phyloP scores from a whole-genome alignment of 1,140 invertebrate genomes.

The Drosophila pruinosa region DNA sequence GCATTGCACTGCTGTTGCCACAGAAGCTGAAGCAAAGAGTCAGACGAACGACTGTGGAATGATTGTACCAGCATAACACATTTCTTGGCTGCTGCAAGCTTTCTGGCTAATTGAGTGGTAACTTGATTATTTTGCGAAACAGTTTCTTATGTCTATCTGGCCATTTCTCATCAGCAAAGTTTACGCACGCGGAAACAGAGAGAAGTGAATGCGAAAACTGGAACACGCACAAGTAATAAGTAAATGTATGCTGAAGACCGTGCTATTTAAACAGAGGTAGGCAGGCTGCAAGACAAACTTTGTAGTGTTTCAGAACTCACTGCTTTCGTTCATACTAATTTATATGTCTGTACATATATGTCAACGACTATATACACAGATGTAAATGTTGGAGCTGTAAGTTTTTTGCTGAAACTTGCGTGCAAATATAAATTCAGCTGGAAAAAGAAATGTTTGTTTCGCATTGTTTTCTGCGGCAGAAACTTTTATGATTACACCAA shows the following conservation, averaged over 20 bases:
- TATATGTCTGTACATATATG: background rate
- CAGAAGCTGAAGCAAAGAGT: background rate
- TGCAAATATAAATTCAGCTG: background rate
- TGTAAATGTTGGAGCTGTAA: no score
- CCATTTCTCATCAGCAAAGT: background rate
- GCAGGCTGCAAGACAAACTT: slow-evolving; percentile 2
- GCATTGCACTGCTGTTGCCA: slow-evolving; percentile 9
- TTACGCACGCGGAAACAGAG: background rate
- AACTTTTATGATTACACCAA: slow-evolving; percentile 65
- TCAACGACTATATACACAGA: no score
- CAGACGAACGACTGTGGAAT: background rate
- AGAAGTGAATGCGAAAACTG: background rate
- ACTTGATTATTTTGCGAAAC: background rate
- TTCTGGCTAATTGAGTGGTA: slow-evolving; percentile 2
- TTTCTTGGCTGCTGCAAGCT: background rate
- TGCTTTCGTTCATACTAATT: background rate
- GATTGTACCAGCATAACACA: slow-evolving; percentile 7
- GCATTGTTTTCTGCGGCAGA: slow-evolving; percentile 16
- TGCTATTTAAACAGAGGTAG: background rate
- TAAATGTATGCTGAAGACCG: no score
- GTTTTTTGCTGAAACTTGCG: slow-evolving; percentile 11
- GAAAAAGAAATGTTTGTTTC: slow-evolving; percentile 24
- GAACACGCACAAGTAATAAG: background rate
- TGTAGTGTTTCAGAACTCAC: slow-evolving; percentile 1
- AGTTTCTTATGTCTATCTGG: background rate